Conservation (phyloP, 2,113 vertebrate genomes). For the Dinomys branickii region DNA sequence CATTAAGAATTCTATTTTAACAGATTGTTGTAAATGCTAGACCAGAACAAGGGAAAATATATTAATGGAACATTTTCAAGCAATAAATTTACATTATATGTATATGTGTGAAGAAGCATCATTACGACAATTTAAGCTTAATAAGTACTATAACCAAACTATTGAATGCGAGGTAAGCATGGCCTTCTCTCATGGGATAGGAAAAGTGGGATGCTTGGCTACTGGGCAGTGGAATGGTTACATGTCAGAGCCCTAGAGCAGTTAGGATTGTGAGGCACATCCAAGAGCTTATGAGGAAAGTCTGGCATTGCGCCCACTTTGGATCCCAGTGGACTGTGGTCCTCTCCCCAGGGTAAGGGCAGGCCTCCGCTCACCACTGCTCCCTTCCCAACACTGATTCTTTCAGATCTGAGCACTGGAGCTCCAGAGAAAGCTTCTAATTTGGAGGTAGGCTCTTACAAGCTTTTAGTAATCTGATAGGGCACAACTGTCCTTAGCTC, state of each 20-base stretch:
- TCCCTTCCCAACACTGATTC: neutral
- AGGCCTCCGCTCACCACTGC: neutral
- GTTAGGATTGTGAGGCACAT: neutral
- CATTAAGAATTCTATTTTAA: constrained; percentile 6
- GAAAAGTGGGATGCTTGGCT: neutral
- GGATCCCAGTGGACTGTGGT: neutral
- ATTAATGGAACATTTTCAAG: neutral
- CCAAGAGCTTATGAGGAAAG: neutral
- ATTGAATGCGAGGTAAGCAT: neutral
- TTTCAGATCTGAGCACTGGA: neutral
- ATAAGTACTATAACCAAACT: neutral
- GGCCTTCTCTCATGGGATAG: neutral
- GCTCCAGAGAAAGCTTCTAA: neutral
- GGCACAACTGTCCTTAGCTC: neutral
- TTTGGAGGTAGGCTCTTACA: neutral
- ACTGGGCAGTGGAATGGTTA: neutral
- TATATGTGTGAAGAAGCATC: neutral
- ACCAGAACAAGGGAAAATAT: neutral
- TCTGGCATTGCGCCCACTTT: neutral
- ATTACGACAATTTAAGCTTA: neutral
- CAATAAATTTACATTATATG: neutral
- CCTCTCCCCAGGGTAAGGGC: neutral
- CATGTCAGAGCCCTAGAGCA: neutral
- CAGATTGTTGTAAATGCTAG: constrained; percentile 21
- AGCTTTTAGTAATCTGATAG: neutral